Conservation (phyloP, 2,113 vertebrate species). For the Cyanoramphus novaezelandiae region DNA sequence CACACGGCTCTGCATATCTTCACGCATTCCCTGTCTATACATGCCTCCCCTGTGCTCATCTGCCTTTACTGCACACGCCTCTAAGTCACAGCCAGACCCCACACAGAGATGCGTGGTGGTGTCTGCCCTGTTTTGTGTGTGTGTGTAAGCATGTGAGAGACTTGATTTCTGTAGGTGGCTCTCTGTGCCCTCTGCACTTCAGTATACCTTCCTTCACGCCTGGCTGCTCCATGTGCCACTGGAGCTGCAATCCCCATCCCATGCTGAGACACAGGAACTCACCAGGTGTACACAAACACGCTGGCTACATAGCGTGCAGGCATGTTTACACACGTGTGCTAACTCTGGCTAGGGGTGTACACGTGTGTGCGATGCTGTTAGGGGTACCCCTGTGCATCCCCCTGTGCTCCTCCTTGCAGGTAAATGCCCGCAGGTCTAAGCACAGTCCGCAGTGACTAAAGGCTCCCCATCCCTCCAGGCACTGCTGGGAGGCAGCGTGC, state of each 20-base stretch:
- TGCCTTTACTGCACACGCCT: fast-evolving
- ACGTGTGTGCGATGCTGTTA: background rate
- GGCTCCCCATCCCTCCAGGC: background rate
- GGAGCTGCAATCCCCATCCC: background rate
- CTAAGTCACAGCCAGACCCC: background rate
- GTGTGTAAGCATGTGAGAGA: fast-evolving
- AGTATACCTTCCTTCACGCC: background rate
- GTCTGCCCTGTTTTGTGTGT: background rate
- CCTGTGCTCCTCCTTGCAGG: background rate
- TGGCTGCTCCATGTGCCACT: background rate
- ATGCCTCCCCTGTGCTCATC: background rate
- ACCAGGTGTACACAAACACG: background rate
- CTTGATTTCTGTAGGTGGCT: background rate
- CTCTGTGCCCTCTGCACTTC: background rate
- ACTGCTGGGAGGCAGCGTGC: background rate
- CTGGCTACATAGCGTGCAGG: background rate
- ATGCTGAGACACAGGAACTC: background rate
- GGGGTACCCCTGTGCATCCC: background rate
- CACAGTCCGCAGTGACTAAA: background rate
- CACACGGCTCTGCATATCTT: fast-evolving
- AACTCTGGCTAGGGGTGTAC: background rate
- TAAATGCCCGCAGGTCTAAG: background rate
- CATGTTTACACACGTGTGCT: background rate
- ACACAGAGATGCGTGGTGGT: fast-evolving
- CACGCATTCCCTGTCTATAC: fast-evolving